Conservation (phyloP, 2,888 invertebrate species). For the Caenorhabditis becei region DNA sequence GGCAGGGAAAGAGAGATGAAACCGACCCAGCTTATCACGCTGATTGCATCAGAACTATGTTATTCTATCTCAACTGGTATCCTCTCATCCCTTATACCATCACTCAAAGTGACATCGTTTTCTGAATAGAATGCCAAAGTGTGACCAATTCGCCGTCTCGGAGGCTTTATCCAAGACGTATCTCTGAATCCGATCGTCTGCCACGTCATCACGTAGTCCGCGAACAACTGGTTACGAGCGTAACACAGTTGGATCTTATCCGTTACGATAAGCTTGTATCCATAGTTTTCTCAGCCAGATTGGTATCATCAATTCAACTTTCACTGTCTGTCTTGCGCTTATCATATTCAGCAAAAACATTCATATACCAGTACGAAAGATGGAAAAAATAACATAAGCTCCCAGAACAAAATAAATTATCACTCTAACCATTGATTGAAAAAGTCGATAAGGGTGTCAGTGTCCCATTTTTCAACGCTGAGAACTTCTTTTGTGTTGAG, state of each 20-base stretch:
- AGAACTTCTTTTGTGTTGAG: conserved; percentile 84
- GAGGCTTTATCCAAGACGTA: background rate
- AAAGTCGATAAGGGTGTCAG: conserved; percentile 97
- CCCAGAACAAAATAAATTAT: conserved; percentile 7
- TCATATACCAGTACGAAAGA: conserved; percentile 39
- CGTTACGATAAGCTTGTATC: conserved; percentile 8
- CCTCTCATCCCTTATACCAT: background rate
- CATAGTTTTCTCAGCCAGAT: conserved; percentile 4
- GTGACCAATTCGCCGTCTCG: conserved; percentile 1
- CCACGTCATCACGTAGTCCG: conserved; percentile 11
- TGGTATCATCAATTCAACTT: conserved; percentile 4
- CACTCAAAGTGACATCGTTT: background rate
- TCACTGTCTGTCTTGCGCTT: background rate
- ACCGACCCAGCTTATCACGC: conserved; percentile 54
- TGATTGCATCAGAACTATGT: conserved; percentile 44
- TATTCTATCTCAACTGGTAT: conserved; percentile 20
- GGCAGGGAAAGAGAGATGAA: conserved; percentile 2
- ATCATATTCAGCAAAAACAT: conserved; percentile 4
- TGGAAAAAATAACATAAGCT: conserved; percentile 26
- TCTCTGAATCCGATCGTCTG: conserved; percentile 6
- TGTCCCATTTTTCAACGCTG: conserved; percentile 98
- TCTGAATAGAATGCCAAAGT: conserved; percentile 12
- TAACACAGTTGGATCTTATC: conserved; percentile 8
- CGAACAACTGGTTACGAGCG: conserved; percentile 12
- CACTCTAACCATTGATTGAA: conserved; percentile 89